A percentile compares a stretch with the other conserved stretches of the same genome.
Conservation (phyloP, 2,888 invertebrate genomes). For the Zaprionus bogoriensis region DNA sequence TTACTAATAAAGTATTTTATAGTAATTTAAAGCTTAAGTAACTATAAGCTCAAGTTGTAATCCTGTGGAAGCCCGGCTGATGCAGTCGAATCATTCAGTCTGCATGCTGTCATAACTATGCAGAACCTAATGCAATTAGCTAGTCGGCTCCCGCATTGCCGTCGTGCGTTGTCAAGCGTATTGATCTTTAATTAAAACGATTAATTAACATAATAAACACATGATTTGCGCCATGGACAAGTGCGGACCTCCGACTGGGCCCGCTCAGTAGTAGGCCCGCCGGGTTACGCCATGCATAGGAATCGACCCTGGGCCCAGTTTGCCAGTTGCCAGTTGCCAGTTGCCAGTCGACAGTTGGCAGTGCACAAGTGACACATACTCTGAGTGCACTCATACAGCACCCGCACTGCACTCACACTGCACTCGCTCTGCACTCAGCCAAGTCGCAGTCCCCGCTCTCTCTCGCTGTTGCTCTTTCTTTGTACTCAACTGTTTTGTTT, state of each 20-base stretch:
- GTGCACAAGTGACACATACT: constrained; percentile 27
- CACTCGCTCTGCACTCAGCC: constrained; percentile 6
- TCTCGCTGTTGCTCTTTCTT: background rate
- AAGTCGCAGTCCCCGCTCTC: background rate
- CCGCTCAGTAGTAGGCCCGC: constrained; percentile 34
- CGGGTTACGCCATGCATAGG: constrained; percentile 58
- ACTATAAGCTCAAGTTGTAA: no score
- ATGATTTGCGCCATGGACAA: constrained; percentile 57
- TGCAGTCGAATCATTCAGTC: background rate
- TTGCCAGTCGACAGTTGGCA: no score
- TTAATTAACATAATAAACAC: constrained; percentile 72
- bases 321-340: no score
- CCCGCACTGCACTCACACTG: constrained; percentile 21
- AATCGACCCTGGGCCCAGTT: constrained; percentile 55
- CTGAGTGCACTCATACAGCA: constrained; percentile 18
- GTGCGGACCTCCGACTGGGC: constrained; percentile 57
- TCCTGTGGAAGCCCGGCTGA: background rate
- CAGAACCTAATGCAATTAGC: constrained; percentile 20
- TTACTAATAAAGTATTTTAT: no score
- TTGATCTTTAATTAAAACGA: constrained; percentile 71
- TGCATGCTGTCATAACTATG: constrained; percentile 3
- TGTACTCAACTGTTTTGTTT: constrained; percentile 55
- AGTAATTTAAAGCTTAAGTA: no score
- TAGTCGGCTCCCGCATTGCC: constrained; percentile 7
- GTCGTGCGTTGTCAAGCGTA: constrained; percentile 46